Base-by-base conservation (phyloP, 2,888 invertebrate species). In the Smittia sp. region DNA sequence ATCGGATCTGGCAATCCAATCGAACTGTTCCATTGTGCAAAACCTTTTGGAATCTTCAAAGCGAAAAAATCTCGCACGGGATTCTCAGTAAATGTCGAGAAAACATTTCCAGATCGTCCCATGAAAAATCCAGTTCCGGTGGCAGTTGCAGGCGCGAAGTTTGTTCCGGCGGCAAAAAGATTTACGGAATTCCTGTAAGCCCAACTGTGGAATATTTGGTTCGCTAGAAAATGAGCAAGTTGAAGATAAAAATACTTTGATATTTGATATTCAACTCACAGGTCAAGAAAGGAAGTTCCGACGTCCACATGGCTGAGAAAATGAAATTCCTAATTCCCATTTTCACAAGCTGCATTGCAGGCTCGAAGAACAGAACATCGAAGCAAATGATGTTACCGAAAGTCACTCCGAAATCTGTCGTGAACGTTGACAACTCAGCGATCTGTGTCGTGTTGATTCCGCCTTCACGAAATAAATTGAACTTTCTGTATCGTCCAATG, bases 301-400 rank as follows among this genome's bases (percentile, higher is more conserved):
- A 63, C 13, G 63, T 63, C 63, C 63, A 63, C 22, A 63, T 7
- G 4, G 20, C 20, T 7, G 63, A 24, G 24, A 63, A 63, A 11
- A 9, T 63, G 3, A 6, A 63, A 18, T 63, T 63, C 18, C 73
- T 74, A 9, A 38, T 73, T 25, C 39, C 72, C 66, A 74, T 75
- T 11, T 76, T 77, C 0, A 74, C 63, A 7, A 76, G 76, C 67
- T 76, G 76, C 9, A 89, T 82, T 0, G 89, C 85, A 0, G 93
- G 93, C 2, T 86, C 82, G 77, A 88, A 85, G 82, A 91, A 94
- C 76, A 93, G 80, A 7, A 94, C 86, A 79, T 95, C 95, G 79
- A 94, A 94, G 80, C 95, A 94, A 65, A 89, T 89, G 79, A 91
- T 89, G 76, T 90, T 87, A 0, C 93, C 94, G 79, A 94, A 93